Evolutionary conservation across 2,113 vertebrate genomes (phyloP), one percentile per base, ranked within the genome.

Genomic region (Lycocorax pyrrhopterus): DNA sequence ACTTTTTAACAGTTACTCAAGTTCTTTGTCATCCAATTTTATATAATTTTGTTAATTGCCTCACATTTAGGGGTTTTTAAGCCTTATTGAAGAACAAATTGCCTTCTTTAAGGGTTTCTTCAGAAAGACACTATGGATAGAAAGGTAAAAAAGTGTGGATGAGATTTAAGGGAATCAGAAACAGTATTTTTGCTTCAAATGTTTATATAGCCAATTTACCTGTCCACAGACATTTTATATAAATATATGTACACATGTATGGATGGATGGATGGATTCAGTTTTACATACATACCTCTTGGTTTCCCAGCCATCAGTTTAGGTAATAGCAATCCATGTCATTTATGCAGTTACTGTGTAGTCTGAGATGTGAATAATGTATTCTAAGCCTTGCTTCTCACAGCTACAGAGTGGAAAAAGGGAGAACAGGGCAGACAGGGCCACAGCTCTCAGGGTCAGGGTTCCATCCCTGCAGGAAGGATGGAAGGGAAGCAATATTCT

Each of bases 211-310:
- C 9, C 0, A 0, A 37, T 69, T 72, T 73, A 77, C 41, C 37
- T 58, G 15, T 32, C n/a, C 62, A 52, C 11, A 52, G 35, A 46
- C 30, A 32, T 72, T 23, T 46, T 69, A 13, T 9, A n/a, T 46
- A 6, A 14, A 13, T 25, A 4, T 39, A 14, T 27, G 2, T 32
- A 10, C 37, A 11, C 0, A 59, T 22, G 4, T 6, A 19, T 30
- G 2, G 14, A 13, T 62, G 35, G 33, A 68, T 22, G 4, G 21
- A 19, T n/a, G 13, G 11, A 41, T 25, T 76, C 68, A 33, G 1
- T 83, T 64, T 59, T 26, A 27, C 52, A 13, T 7, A 23, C 39
- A 5, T 29, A 19, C 6, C 52, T 47, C 27, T 16, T 68, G 11
- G 6, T n/a, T 91, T 89, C 66, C 66, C n/a, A 14, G 30, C 16